A percentile compares a stretch with the other conserved stretches of the same genome.
Conservation (phyloP, 2,113 vertebrate genomes). For the Sinocyclocheilus anophthalmus region DNA sequence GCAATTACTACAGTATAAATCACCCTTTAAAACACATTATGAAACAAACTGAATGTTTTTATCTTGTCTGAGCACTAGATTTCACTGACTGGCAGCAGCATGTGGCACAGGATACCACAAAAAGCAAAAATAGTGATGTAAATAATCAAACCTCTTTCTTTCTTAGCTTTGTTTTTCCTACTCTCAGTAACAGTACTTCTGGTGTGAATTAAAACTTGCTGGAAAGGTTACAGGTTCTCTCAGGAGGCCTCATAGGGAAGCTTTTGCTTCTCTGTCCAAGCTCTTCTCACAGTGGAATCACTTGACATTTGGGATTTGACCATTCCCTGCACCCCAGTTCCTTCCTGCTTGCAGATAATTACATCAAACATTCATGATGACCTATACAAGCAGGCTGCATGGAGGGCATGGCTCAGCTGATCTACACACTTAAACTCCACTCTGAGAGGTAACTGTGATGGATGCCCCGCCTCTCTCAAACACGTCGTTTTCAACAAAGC, state of each 20-base stretch:
- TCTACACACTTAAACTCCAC: slow-evolving; percentile 36
- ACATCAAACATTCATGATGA: slow-evolving; percentile 65
- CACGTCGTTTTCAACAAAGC: too few species aligned
- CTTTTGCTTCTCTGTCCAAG: neutral
- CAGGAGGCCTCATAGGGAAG: neutral
- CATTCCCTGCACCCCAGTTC: slow-evolving; percentile 33
- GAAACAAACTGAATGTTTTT: slow-evolving; percentile 58
- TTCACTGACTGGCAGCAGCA: neutral
- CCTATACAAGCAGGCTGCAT: slow-evolving; percentile 40
- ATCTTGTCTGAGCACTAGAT: slow-evolving; percentile 51
- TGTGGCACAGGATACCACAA: slow-evolving; percentile 25
- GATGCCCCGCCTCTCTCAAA: neutral
- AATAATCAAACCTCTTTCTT: neutral
- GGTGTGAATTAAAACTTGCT: neutral
- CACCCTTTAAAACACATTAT: slow-evolving; percentile 48
- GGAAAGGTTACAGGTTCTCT: neutral
- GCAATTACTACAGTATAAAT: slow-evolving; percentile 54
- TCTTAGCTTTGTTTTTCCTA: neutral
- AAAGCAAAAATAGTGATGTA: neutral
- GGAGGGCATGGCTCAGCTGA: slow-evolving; percentile 42
- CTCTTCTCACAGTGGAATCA: slow-evolving; percentile 49
- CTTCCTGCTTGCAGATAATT: slow-evolving; percentile 53
- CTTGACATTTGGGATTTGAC: slow-evolving; percentile 60
- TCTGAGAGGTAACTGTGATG: neutral
- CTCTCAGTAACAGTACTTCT: neutral